Conservation (phyloP, 2,113 vertebrate species). For the Oncorhynchus kisutch region DNA sequence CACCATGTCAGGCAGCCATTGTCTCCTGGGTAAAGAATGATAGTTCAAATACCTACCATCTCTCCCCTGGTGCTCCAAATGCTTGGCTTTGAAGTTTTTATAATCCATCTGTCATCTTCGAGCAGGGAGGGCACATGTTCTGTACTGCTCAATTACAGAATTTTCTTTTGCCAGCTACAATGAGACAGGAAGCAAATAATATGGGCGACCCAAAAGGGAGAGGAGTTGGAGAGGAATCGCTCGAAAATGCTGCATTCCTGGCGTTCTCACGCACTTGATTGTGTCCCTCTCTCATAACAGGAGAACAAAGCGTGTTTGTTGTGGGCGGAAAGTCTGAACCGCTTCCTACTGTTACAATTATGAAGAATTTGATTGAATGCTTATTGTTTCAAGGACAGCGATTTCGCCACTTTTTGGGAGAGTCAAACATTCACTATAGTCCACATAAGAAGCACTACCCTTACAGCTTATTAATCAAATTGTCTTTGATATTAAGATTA, state of each 20-base stretch:
- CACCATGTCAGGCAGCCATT: slow-evolving; percentile 95
- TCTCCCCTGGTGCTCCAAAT: slow-evolving; percentile 96
- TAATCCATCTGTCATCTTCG: slow-evolving; percentile 99
- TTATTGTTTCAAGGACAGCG: slow-evolving; percentile 75
- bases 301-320: slow-evolving; percentile 83
- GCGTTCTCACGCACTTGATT: slow-evolving; percentile 82
- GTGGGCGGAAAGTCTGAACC: slow-evolving; percentile 81
- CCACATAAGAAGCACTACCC: slow-evolving; percentile 60
- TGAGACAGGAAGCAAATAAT: slow-evolving; percentile 90
- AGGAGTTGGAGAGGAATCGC: slow-evolving; percentile 69
- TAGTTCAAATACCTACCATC: slow-evolving; percentile 99
- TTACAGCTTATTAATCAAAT: slow-evolving; percentile 66
- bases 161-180: slow-evolving; percentile 90
- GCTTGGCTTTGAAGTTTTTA: slow-evolving; percentile 99
- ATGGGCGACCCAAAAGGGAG: slow-evolving; percentile 82
- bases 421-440: slow-evolving; percentile 56
- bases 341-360: slow-evolving; percentile 78
- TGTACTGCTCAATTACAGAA: slow-evolving; percentile 97
- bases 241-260: slow-evolving; percentile 86
- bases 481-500: slow-evolving; percentile 67
- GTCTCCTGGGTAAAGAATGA: slow-evolving; percentile 99
- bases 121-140: slow-evolving; percentile 97
- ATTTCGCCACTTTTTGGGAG: slow-evolving; percentile 66
- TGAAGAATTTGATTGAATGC: slow-evolving; percentile 73
- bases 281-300: slow-evolving; percentile 75